A percentile compares a stretch with the other conserved stretches of the same genome.
These are phyloP conservation scores for Megalops cyprinoides DNA, from an alignment of 2,797 vertebrate genomes.

Conservation along the genomic window DNA sequence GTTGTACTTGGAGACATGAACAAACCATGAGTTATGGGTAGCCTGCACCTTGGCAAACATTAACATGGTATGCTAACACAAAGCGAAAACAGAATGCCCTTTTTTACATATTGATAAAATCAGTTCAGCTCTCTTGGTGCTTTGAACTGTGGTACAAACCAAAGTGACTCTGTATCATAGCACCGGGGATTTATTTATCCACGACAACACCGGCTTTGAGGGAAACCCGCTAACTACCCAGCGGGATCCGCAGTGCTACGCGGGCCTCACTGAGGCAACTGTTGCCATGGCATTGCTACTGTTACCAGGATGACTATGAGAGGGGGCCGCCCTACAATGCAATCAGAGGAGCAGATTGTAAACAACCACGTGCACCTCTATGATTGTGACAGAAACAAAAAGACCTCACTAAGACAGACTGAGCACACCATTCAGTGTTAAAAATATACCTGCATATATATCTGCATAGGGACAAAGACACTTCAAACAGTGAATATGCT, in stretches of 20 bases:
- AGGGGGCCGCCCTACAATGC: background rate
- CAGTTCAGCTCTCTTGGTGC: background rate
- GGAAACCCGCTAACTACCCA: background rate
- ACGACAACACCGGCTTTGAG: background rate
- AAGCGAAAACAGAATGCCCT: too few relatives aligned
- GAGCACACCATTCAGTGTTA: background rate
- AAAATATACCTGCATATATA: background rate
- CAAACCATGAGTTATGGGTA: background rate
- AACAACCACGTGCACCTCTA: background rate
- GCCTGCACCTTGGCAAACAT: too few relatives aligned
- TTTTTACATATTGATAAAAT: too few relatives aligned
- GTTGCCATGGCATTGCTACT: conserved; percentile 20
- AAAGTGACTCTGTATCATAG: background rate
- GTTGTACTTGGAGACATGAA: background rate
- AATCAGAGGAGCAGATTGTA: background rate
- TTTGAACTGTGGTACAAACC: too few relatives aligned
- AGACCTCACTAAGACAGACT: background rate
- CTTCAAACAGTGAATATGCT: background rate
- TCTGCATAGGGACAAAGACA: background rate
- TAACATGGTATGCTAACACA: too few relatives aligned
- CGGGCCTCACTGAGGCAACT: conserved; percentile 10
- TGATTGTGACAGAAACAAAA: background rate
- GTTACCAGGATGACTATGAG: conserved; percentile 1
- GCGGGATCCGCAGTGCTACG: background rate
- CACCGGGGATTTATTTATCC: too few relatives aligned